Evolutionary conservation across 1,140 invertebrate species (phyloP).

Genomic region (Scaptomyza pallida): DNA sequence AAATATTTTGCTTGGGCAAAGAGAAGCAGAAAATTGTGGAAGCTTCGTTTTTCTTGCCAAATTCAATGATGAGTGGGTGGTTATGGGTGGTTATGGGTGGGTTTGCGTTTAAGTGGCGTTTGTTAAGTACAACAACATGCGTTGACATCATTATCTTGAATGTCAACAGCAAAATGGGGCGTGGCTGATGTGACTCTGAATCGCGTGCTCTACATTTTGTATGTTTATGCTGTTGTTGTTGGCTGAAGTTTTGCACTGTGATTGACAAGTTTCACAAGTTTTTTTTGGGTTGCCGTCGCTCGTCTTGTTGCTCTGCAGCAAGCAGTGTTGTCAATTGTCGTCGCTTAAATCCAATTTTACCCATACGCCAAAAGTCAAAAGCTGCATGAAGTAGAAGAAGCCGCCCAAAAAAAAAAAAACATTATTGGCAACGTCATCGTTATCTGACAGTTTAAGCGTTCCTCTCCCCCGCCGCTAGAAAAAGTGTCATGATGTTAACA

Average conservation of each 20-base stretch:
- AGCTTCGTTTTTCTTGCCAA: conserved; percentile 26
- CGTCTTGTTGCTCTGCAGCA: too few species aligned
- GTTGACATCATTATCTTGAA: conserved; percentile 78
- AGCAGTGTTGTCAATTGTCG: conserved; percentile 80
- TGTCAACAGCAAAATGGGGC: conserved; percentile 62
- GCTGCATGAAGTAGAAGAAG: conserved; percentile 18
- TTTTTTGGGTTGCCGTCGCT: conserved; percentile 7
- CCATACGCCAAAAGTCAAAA: conserved; percentile 31
- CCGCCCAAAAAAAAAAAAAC: conserved; percentile 29
- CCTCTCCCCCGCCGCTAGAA: neutral
- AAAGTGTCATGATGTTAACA: conserved; percentile 65
- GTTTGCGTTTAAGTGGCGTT: conserved; percentile 70
- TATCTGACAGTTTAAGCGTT: conserved; percentile 66
- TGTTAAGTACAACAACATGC: conserved; percentile 68
- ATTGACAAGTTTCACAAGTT: conserved; percentile 73
- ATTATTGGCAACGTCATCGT: conserved; percentile 75
- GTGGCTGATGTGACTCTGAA: conserved; percentile 16
- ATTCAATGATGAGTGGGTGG: conserved; percentile 22
- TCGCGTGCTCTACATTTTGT: conserved; percentile 1
- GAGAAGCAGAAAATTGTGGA: conserved; percentile 27
- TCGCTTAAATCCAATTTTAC: conserved; percentile 79
- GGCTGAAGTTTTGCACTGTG: conserved; percentile 48
- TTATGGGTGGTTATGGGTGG: conserved; percentile 3
- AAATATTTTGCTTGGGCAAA: conserved; percentile 23
- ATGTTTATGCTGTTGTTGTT: conserved; percentile 66